Evolutionary conservation across 2,113 vertebrate species (phyloP), one percentile per base, ranked within the genome.

Genomic region (Edolisoma coerulescens): DNA sequence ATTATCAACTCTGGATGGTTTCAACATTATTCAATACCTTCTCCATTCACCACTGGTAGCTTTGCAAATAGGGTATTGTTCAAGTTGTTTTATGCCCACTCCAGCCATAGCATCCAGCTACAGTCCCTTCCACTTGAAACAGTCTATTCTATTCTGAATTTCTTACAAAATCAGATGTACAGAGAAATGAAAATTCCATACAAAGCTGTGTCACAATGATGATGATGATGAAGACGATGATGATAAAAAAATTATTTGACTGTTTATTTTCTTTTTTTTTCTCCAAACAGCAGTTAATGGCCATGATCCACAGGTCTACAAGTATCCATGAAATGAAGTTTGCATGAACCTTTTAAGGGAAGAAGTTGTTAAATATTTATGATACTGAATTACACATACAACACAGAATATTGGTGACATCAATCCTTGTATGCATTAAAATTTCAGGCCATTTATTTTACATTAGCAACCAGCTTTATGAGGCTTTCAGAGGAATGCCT

Each of bases 181-280:
- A n/a, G n/a, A 92, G 60, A 89, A 56, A 67, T 16, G 0, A 53
- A 78, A 80, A 59, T 63, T n/a, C 22, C 23, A 5, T 65, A 54
- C 11, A 78, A 87, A 78, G 26, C 4, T 27, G 2, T 63, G 17
- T 73, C 33, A 61, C 10, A 16, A 13, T 30, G 32, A 35, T 50
- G 53, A n/a, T 41, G 19, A 65, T 30, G 11, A 59, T 42, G 5
- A 61, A 27, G 6, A 45, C 26, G 18, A 30, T 44, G 44, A 44
- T 44, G 17, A 33, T 19, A 15, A 60, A 39, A 27, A 33, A 65
- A 20, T 59, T 2, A 44, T 67, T 65, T 77, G 15, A 26, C 16
- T 27, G 7, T 15, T 22, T 18, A 0, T 56, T 47, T n/a, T 4
- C 1, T 24, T 26, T 30, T 12, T 10, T n/a, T 59, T 11, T 7